Conservation (phyloP, 1,140 invertebrate species). For the Drosophila ficusphila region DNA sequence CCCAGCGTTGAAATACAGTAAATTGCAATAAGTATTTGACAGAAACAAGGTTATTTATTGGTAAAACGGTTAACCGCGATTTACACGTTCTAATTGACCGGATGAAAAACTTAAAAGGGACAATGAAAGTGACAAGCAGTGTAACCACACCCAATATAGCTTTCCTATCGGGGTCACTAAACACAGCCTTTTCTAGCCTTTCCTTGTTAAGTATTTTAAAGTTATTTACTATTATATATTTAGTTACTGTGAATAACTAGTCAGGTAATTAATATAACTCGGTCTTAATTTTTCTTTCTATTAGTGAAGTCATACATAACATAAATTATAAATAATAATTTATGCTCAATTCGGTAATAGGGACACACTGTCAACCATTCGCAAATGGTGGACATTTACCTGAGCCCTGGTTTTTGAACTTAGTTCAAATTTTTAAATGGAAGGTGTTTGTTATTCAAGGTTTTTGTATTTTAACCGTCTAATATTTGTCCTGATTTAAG, state of each 20-base stretch:
- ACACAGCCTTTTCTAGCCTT: not conserved
- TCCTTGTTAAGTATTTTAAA: not conserved
- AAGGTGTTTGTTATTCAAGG: too few species aligned
- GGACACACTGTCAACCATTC: not conserved
- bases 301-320: too few species aligned
- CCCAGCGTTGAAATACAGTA: conserved; percentile 16
- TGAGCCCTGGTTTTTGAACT: not conserved
- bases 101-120: conserved; percentile 17
- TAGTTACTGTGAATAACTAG: too few species aligned
- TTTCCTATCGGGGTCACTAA: not conserved
- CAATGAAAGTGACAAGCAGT: conserved; percentile 21
- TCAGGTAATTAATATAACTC: too few species aligned
- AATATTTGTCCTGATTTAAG: too few species aligned
- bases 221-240: not conserved
- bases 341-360: too few species aligned
- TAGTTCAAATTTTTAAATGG: conserved; percentile 3
- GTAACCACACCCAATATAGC: conserved; percentile 5
- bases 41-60: not conserved
- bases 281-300: too few species aligned
- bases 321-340: too few species aligned
- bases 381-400: not conserved
- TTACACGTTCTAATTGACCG: not conserved
- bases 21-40: not conserved
- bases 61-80: not conserved
- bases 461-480: too few species aligned